Evolutionary conservation across 2,888 invertebrate species (phyloP), one percentile per base, ranked within the genome.

Genomic region (Chrysolina oricalcia): DNA sequence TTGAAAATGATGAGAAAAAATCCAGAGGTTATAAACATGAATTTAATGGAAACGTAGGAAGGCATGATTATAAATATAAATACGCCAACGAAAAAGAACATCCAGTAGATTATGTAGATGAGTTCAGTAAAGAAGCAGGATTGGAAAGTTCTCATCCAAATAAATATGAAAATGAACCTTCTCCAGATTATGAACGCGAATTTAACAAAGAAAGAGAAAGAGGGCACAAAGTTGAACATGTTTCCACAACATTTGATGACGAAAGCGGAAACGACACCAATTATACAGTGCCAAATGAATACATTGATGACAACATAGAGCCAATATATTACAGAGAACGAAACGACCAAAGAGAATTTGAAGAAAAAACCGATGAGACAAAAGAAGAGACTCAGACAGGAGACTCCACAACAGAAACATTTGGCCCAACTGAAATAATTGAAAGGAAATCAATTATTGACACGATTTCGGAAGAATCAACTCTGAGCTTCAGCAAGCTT

Each of bases 231-330:
- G 8, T 8, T 35, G 35, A 59, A 15, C 23, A 27, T 6, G 27
- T 59, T 11, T 13, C 15, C 13, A 11, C 27, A 6, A 21, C 35
- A n/a, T 59, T 27, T n/a, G n/a, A 59, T 13, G 23, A 27, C 23
- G 59, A 35, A 23, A 35, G 59, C 11, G 59, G 53, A 19, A 56
- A 78, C 35, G 53, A 70, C 41, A 69, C 73, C 50, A 73, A 72
- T 63, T 70, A 71, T 59, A 63, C 73, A 11, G 13, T 73, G 19
- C 53, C 69, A 11, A 59, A 62, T 11, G 75, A 77, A 50, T 76
- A 80, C 21, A 65, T 77, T 3, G 76, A 80, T 48, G 77, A 78
- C 59, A 78, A 80, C 35, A 72, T 77, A 17, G 78, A 80, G 62
- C 80, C 80, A 10, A 72, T 80, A 64, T 77, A 75, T 59, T 78